A percentile compares a stretch with the other conserved stretches of the same genome.
Evolutionary conservation across 2,797 vertebrate species (phyloP).

Genomic region (Mormyrus proboscirostris): DNA sequence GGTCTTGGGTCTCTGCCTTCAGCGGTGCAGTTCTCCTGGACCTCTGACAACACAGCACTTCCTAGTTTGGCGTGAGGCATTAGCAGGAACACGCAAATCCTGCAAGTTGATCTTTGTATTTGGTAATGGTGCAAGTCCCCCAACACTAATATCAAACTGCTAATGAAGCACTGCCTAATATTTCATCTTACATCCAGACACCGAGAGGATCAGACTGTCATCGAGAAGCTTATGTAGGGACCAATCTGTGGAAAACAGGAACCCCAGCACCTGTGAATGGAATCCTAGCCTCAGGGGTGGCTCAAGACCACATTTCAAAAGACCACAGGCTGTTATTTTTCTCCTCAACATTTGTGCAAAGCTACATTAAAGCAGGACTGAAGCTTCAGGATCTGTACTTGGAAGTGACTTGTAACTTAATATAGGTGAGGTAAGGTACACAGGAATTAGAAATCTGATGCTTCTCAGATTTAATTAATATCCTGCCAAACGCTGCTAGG

Average conservation of each 20-base stretch:
- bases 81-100: background rate
- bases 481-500: background rate
- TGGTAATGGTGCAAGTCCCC: background rate
- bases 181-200: background rate
- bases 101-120: background rate
- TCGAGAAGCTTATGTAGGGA: background rate
- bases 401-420: background rate
- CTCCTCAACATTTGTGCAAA: background rate
- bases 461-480: constrained; percentile 4
- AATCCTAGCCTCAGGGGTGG: background rate
- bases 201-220: background rate
- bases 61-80: background rate
- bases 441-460: background rate
- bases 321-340: background rate
- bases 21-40: background rate
- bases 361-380: background rate
- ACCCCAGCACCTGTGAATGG: background rate
- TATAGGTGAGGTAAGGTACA: background rate
- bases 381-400: background rate
- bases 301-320: background rate
- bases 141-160: background rate
- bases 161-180: background rate
- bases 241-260: background rate
- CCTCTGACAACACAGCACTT: background rate
- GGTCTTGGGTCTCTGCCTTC: background rate